Conservation (phyloP, 2,888 invertebrate genomes). For the Urechis unicinctus region DNA sequence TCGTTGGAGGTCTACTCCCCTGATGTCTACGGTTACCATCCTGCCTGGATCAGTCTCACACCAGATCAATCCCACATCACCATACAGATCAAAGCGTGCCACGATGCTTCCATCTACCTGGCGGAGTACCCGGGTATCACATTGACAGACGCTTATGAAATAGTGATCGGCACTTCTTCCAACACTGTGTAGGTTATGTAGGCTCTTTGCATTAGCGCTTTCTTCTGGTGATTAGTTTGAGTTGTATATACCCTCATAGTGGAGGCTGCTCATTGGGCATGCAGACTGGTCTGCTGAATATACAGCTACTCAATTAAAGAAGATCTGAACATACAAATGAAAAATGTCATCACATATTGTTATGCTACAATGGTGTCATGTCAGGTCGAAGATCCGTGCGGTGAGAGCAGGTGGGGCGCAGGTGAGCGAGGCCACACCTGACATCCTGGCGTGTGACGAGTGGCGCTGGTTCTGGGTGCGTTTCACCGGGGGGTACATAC, state of each 20-base stretch:
- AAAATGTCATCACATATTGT: too few relatives aligned
- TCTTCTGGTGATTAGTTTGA: too few relatives aligned
- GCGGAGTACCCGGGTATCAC: neutral
- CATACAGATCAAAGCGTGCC: neutral
- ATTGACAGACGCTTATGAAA: neutral
- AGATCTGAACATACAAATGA: too few relatives aligned
- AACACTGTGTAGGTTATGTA: neutral
- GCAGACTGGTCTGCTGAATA: too few relatives aligned
- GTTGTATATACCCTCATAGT: too few relatives aligned
- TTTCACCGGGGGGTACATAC: slow-evolving; percentile 3
- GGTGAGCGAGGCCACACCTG: slow-evolving; percentile 2
- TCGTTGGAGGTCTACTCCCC: neutral
- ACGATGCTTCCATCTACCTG: neutral
- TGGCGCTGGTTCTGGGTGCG: slow-evolving; percentile 9
- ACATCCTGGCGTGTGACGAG: slow-evolving; percentile 7
- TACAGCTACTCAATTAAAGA: too few relatives aligned
- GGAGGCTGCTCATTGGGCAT: too few relatives aligned
- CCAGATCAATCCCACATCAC: neutral
- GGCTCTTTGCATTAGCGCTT: too few relatives aligned
- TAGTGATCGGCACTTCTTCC: neutral
- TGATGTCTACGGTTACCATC: neutral
- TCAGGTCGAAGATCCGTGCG: too few relatives aligned
- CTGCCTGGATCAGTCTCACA: neutral
- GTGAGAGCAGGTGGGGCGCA: neutral
- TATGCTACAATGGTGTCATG: too few relatives aligned